Evolutionary conservation across 2,113 vertebrate genomes (phyloP).

Genomic region (Mormoops blainvillei): DNA sequence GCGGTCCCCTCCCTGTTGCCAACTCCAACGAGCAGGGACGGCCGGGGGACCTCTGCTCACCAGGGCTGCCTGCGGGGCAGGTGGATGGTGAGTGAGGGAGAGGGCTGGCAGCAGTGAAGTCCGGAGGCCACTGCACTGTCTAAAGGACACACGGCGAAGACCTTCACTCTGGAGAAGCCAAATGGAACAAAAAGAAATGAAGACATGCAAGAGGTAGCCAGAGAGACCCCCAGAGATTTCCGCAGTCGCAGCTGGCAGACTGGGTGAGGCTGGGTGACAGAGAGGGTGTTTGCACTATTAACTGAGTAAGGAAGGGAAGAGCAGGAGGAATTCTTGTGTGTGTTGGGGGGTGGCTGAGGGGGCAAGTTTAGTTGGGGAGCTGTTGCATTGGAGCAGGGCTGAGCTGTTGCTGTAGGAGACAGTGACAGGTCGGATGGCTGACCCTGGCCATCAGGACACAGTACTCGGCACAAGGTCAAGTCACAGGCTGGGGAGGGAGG

Average conservation of each 20-base stretch:
- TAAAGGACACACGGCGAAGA: background rate
- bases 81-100: background rate
- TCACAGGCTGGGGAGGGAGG: background rate
- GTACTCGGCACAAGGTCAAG: background rate
- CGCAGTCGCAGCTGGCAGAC: rapidly evolving
- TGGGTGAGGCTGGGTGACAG: background rate
- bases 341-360: background rate
- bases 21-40: no score
- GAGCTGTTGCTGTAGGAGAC: background rate
- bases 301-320: background rate
- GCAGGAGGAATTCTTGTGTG: background rate
- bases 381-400: background rate
- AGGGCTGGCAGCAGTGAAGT: background rate
- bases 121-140: background rate
- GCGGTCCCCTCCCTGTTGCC: no score
- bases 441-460: rapidly evolving
- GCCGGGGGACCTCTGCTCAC: background rate
- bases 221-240: background rate
- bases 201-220: background rate
- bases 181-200: background rate
- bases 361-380: background rate
- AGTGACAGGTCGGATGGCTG: no score
- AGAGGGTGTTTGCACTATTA: background rate
- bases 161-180: background rate
- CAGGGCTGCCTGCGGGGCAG: no score